Percentiles rank a stretch among this genome's conserved stretches.
These are phyloP conservation scores for Entomyzon cyanotis DNA, from an alignment of 2,113 vertebrate genomes.

Conservation along the genomic window DNA sequence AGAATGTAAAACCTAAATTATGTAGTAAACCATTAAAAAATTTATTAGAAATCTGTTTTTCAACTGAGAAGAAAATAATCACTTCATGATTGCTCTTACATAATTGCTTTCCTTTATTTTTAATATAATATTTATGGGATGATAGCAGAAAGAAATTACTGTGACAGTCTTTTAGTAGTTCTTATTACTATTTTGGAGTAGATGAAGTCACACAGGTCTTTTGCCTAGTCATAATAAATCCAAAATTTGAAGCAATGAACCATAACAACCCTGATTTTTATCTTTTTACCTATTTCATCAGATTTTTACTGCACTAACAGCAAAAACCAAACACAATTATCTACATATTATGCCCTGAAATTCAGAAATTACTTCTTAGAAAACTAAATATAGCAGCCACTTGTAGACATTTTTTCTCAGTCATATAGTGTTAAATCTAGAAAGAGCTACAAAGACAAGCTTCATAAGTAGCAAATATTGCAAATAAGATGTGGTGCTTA, in stretches of 20 bases:
- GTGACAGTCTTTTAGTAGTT: not conserved
- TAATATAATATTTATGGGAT: not conserved
- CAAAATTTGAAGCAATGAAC: not conserved
- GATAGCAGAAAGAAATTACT: not conserved
- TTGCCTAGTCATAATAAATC: not conserved
- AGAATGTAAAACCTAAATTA: not conserved
- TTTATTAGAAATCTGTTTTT: constrained; percentile 12
- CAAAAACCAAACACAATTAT: not conserved
- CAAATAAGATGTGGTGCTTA: not conserved
- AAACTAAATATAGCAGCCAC: not conserved
- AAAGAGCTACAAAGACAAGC: not conserved
- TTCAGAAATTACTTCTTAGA: not conserved
- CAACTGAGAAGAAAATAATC: not conserved
- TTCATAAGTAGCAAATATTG: not conserved
- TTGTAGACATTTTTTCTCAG: not conserved
- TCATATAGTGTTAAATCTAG: not conserved
- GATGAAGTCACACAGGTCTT: not conserved
- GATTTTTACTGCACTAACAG: not conserved
- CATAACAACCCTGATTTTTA: not conserved
- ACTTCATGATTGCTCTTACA: not conserved
- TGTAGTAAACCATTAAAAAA: not conserved
- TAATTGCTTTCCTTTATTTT: not conserved
- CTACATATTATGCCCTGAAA: not conserved
- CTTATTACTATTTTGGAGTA: not conserved
- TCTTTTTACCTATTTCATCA: not conserved